Base-by-base conservation (phyloP, 2,113 vertebrate genomes). In the Plestiodon gilberti region DNA sequence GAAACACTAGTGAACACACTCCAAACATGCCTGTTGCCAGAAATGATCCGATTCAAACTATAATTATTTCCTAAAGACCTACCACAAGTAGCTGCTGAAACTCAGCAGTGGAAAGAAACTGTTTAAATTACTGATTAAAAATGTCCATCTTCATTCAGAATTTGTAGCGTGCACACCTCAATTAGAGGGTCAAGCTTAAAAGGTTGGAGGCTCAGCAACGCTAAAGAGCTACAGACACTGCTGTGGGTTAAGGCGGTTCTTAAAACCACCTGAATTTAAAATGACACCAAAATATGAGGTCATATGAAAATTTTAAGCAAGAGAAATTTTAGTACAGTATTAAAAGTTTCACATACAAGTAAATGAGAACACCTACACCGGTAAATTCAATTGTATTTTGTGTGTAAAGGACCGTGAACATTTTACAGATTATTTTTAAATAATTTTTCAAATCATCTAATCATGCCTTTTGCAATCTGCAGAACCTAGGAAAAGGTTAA, bases 401-500 rank as follows among this genome's bases (percentile, higher is more conserved):
- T 48, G 4, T 40, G 40, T 5, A 30, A 87, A 91, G 85, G 10
- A 17, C 30, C 20, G 33, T 64, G 69, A 83, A 78, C 84, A 59
- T 8, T 20, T 0, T 0, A 22, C 0, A 85, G 3, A 75, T 3
- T 74, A 23, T n/a, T 3, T 78, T 89, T 84, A 92, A 23, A 78
- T 40, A 57, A 1, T 77, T 92, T 61, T 69, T 82, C 33, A 90
- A 35, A 90, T 85, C 9, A 85, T 83, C 38, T 70, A 86, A 0
- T 64, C 78, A 22, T 82, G 4, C 23, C 2, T 91, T 67, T 75
- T 88, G 30, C 81, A 86, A 83, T 89, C 91, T 89, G 83, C 84
- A 78, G 33, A 90, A 73, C 81, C 70, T 78, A 65, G 71, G 87
- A 59, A 91, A 73, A 90, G 80, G 33, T 90, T 93, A 91, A 95